Percentiles rank a stretch among this genome's conserved stretches.
phyloP scores from a whole-genome alignment of 2,797 vertebrate species.

The Gallinago nigripennis region DNA sequence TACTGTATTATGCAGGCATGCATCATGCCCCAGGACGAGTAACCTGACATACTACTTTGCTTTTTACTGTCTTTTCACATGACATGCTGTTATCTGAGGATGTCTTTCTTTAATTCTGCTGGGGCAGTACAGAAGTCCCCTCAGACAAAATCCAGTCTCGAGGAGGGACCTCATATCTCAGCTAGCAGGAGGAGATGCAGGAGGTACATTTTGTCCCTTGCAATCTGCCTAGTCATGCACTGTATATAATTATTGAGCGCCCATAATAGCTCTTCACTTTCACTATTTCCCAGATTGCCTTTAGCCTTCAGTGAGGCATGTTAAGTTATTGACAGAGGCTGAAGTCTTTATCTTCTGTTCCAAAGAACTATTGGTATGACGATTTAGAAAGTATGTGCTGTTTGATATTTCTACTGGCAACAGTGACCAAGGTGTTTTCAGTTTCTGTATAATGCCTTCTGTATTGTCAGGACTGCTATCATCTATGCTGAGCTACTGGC shows the following conservation, averaged over 20 bases:
- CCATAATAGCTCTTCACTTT: neutral
- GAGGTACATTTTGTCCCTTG: neutral
- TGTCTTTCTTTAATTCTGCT: neutral
- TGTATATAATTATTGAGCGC: neutral
- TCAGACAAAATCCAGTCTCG: neutral
- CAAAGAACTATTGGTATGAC: neutral
- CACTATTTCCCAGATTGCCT: neutral
- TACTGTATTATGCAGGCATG: neutral
- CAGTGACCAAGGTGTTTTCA: neutral
- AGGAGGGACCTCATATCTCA: neutral
- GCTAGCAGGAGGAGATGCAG: neutral
- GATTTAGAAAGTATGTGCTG: neutral
- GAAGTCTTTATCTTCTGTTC: neutral
- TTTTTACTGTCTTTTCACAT: neutral
- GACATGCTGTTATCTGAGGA: neutral
- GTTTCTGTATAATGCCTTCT: neutral
- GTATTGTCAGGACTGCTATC: neutral
- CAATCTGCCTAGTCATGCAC: neutral
- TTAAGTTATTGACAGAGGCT: neutral
- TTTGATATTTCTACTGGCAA: neutral
- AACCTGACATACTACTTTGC: neutral
- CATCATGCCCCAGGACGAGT: neutral
- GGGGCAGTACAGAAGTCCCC: neutral
- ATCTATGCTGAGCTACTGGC: neutral
- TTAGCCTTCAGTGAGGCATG: neutral